Evolutionary conservation across 2,888 invertebrate genomes (phyloP).

Genomic region (Eupithecia centaureata): DNA sequence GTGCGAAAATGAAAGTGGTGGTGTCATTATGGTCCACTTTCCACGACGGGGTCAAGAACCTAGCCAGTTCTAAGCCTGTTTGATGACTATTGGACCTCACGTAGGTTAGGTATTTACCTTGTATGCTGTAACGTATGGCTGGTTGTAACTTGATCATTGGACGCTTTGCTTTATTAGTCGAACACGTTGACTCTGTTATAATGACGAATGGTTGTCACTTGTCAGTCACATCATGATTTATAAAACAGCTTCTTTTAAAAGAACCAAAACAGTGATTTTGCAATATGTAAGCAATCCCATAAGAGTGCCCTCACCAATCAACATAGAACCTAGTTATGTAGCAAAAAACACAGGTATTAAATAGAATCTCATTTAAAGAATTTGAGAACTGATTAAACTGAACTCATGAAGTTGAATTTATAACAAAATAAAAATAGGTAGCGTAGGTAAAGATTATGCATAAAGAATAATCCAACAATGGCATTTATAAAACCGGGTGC

Average conservation of each 20-base stretch:
- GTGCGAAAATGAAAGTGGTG: conserved; percentile 86
- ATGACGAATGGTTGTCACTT: not conserved
- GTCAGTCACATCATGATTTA: not conserved
- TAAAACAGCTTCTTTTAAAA: not conserved
- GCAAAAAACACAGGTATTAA: too few relatives aligned
- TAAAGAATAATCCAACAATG: too few relatives aligned
- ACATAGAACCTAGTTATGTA: too few relatives aligned
- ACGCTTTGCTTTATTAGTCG: not conserved
- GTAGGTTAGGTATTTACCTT: conserved; percentile 33
- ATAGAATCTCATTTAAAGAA: too few relatives aligned
- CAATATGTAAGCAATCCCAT: not conserved
- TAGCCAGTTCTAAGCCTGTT: conserved; percentile 64
- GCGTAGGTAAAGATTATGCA: too few relatives aligned
- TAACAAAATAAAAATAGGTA: too few relatives aligned
- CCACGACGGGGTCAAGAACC: conserved; percentile 79
- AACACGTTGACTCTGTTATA: not conserved
- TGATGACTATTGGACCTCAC: conserved; percentile 55
- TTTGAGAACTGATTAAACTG: too few relatives aligned
- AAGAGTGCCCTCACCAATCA: too few relatives aligned
- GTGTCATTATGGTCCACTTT: conserved; percentile 82
- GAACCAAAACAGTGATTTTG: not conserved
- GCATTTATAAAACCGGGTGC: not conserved
- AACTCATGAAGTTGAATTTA: too few relatives aligned
- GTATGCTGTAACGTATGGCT: conserved; percentile 34
- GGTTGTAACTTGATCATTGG: conserved; percentile 10